phyloP scores from a whole-genome alignment of 2,888 invertebrate species.

The Branchellion lobata region DNA sequence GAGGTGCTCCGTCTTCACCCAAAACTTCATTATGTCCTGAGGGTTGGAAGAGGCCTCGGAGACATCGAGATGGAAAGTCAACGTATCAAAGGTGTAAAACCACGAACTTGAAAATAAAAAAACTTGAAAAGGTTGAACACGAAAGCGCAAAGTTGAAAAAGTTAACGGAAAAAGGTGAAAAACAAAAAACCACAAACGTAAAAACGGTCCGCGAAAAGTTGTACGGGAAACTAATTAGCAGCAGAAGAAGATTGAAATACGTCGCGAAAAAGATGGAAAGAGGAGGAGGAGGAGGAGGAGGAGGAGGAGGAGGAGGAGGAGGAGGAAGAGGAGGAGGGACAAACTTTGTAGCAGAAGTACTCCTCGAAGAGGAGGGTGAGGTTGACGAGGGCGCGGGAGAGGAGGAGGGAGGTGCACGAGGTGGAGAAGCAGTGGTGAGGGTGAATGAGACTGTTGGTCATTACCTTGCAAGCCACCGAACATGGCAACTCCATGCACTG shows the following conservation, averaged over 20 bases:
- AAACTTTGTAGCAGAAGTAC: slow-evolving; percentile 39
- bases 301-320: not conserved
- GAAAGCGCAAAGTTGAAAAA: no score
- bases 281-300: not conserved
- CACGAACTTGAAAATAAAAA: not conserved
- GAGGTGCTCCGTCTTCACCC: slow-evolving; percentile 41
- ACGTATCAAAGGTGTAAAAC: not conserved
- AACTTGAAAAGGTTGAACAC: not conserved
- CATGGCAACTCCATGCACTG: slow-evolving; percentile 32
- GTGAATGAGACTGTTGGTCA: slow-evolving; percentile 38
- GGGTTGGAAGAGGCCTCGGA: no score
- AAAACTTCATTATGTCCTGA: slow-evolving; percentile 38
- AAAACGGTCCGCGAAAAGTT: no score
- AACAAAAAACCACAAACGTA: no score
- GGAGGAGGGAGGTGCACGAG: slow-evolving; percentile 28
- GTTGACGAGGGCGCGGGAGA: slow-evolving; percentile 27
- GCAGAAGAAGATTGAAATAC: no score
- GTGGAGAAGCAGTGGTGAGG: slow-evolving; percentile 42
- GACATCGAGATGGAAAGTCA: no score
- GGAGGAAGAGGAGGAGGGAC: not conserved
- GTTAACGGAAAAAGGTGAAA: no score
- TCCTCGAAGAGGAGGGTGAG: slow-evolving; percentile 27
- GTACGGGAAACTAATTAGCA: no score
- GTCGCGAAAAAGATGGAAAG: no score
- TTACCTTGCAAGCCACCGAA: slow-evolving; percentile 31